Percentiles rank a stretch among this genome's conserved stretches.
phyloP scores from a whole-genome alignment of 2,888 invertebrate genomes.

The Mycalesis mineus region DNA sequence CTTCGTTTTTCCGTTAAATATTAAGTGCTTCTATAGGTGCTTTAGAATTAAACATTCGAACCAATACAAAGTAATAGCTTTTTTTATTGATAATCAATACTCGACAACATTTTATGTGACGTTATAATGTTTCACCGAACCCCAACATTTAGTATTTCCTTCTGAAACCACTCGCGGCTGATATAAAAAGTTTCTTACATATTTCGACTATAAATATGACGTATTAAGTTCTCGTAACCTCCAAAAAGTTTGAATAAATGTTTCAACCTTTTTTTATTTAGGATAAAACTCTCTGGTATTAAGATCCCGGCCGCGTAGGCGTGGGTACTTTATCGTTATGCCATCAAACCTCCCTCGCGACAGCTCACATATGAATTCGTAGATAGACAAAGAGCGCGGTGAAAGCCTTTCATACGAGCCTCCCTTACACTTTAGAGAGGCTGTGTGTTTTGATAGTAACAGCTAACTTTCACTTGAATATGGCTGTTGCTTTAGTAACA shows the following conservation, averaged over 20 bases:
- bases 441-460: constrained; percentile 25
- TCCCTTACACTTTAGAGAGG: constrained; percentile 22
- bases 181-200: neutral
- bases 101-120: no score
- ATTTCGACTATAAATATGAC: neutral
- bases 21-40: no score
- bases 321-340: constrained; percentile 18
- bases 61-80: no score
- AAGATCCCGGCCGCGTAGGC: neutral
- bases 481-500: neutral
- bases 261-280: neutral
- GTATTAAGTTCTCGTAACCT: neutral
- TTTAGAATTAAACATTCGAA: no score
- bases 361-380: constrained; percentile 31
- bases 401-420: constrained; percentile 30
- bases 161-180: neutral
- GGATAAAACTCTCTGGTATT: constrained; percentile 12
- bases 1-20: no score
- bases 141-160: neutral
- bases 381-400: constrained; percentile 30
- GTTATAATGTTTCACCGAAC: no score
- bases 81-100: no score
- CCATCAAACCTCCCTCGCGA: constrained; percentile 23
- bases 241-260: neutral
- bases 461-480: constrained; percentile 20